Percentiles rank a stretch among this genome's conserved stretches.
These are phyloP conservation scores for Calephelis perditalis DNA, from an alignment of 2,888 invertebrate species.

Conservation along the genomic window DNA sequence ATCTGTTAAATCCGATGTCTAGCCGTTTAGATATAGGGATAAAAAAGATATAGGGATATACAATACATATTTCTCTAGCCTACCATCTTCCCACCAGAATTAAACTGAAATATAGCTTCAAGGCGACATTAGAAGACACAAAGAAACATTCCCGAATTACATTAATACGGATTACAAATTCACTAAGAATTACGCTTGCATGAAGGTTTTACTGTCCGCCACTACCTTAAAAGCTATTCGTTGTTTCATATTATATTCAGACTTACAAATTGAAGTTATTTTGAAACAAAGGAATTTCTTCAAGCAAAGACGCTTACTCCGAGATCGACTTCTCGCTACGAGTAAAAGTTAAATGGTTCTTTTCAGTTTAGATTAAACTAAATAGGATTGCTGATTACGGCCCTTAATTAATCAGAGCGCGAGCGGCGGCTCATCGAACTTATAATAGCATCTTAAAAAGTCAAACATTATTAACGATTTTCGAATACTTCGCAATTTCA, in stretches of 20 bases:
- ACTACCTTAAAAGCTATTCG: background rate
- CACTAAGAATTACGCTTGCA: too few relatives aligned
- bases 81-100: too few relatives aligned
- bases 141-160: too few relatives aligned
- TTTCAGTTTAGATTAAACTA: constrained; percentile 59
- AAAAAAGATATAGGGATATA: too few relatives aligned
- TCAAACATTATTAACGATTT: constrained; percentile 4
- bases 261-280: constrained; percentile 5
- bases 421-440: constrained; percentile 46
- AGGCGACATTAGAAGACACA: too few relatives aligned
- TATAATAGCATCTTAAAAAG: constrained; percentile 42
- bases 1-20: too few relatives aligned
- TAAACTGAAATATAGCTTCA: too few relatives aligned
- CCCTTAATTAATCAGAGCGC: constrained; percentile 44
- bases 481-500: background rate
- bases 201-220: too few relatives aligned
- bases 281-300: constrained; percentile 17
- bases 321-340: constrained; percentile 16
- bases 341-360: constrained; percentile 55
- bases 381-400: constrained; percentile 44
- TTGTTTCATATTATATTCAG: constrained; percentile 2
- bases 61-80: too few relatives aligned
- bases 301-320: constrained; percentile 30
- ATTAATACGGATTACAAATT: too few relatives aligned
- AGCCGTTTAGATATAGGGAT: too few relatives aligned